Conservation (phyloP, 2,113 vertebrate genomes). For the Naja naja region DNA sequence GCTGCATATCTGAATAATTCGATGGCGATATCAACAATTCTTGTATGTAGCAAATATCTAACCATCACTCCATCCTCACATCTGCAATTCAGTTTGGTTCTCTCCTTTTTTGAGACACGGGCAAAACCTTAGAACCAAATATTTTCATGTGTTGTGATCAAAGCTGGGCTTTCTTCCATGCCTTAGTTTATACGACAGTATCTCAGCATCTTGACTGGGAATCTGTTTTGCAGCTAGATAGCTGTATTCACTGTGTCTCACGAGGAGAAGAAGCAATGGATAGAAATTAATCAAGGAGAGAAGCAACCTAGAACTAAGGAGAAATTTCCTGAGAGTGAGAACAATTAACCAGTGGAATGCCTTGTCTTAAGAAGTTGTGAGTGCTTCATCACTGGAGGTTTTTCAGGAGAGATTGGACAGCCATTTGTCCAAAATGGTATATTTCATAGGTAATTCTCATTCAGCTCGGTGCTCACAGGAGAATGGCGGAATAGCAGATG, state of each 20-base stretch:
- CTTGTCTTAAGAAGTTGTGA: not conserved
- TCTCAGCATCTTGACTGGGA: not conserved
- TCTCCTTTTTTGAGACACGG: not conserved
- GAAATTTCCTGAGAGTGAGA: not conserved
- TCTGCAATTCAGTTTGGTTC: not conserved
- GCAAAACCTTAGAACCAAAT: not conserved
- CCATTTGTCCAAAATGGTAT: not conserved
- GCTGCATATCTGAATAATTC: not conserved
- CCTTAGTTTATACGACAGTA: not conserved
- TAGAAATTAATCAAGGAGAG: not conserved
- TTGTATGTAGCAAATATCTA: not conserved
- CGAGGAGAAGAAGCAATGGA: not conserved
- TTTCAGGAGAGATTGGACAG: not conserved
- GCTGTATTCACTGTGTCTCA: not conserved
- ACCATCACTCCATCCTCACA: not conserved
- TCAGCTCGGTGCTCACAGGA: not conserved
- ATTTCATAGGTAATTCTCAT: not conserved
- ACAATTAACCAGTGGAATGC: not conserved
- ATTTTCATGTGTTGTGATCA: not conserved
- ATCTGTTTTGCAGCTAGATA: not conserved
- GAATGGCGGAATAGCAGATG: not conserved
- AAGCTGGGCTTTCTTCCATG: not conserved
- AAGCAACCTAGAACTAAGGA: not conserved
- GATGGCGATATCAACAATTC: not conserved
- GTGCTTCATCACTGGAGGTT: not conserved